Percentiles rank a stretch among this genome's conserved stretches.
These are phyloP conservation scores for Drosophila histrio DNA, from an alignment of 2,888 invertebrate genomes.

Conservation along the genomic window DNA sequence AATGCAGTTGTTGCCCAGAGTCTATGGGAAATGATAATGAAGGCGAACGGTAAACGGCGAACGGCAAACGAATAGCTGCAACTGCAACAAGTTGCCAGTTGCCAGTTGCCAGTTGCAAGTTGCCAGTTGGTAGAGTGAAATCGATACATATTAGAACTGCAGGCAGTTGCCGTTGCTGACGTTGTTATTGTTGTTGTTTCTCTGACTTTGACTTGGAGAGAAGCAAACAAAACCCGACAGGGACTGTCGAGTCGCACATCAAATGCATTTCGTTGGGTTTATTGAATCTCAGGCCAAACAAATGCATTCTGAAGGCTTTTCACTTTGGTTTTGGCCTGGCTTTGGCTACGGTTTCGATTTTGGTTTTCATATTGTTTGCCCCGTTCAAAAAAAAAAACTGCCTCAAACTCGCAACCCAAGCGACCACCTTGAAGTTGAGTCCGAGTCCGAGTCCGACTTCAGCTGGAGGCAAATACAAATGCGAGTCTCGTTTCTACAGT, in stretches of 20 bases:
- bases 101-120: conserved; percentile 21
- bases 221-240: conserved; percentile 41
- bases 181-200: neutral
- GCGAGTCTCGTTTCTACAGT: conserved; percentile 23
- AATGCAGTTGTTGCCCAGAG: conserved; percentile 52
- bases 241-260: conserved; percentile 36
- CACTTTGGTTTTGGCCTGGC: conserved; percentile 13
- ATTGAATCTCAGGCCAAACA: conserved; percentile 36
- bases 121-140: conserved; percentile 45
- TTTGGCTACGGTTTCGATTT: conserved; percentile 40
- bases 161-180: conserved; percentile 29
- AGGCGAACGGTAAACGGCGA: conserved; percentile 66
- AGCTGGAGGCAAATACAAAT: conserved; percentile 53
- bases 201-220: conserved; percentile 10
- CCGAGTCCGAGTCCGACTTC: conserved; percentile 1
- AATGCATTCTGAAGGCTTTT: conserved; percentile 22
- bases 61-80: conserved; percentile 43
- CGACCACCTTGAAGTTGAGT: conserved; percentile 55
- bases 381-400: neutral
- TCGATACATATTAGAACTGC: conserved; percentile 71
- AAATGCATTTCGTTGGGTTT: conserved; percentile 53
- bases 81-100: conserved; percentile 61
- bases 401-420: conserved; percentile 10
- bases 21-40: conserved; percentile 74
- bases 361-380: conserved; percentile 45